phyloP scores from a whole-genome alignment of 2,113 vertebrate genomes.

The Notechis scutatus region DNA sequence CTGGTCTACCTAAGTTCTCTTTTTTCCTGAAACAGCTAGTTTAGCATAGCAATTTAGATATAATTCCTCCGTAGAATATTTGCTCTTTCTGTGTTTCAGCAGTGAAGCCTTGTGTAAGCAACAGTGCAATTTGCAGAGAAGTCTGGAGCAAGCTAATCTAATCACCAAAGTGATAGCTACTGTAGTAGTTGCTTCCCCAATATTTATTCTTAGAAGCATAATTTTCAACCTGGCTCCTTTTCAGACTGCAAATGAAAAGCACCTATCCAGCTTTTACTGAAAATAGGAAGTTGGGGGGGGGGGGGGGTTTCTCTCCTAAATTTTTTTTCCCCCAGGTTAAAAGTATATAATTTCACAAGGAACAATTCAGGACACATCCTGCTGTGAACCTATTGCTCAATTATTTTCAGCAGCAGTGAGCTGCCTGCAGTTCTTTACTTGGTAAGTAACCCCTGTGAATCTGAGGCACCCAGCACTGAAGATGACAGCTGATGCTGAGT shows the following conservation, averaged over 20 bases:
- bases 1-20: neutral
- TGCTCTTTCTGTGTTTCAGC: slow-evolving; percentile 15
- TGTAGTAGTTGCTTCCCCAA: slow-evolving; percentile 40
- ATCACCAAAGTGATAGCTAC: slow-evolving; percentile 32
- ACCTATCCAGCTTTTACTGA: slow-evolving; percentile 47
- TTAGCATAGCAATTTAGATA: neutral
- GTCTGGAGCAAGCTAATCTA: slow-evolving; percentile 35
- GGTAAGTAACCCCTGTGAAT: slow-evolving; percentile 48
- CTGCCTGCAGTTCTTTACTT: slow-evolving; percentile 45
- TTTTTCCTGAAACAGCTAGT: neutral
- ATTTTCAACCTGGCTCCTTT: slow-evolving; percentile 54
- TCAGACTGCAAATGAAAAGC: slow-evolving; percentile 59
- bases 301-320: slow-evolving; percentile 59
- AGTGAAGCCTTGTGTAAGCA: slow-evolving; percentile 32
- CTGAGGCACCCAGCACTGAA: slow-evolving; percentile 30
- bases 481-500: slow-evolving; percentile 41
- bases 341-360: slow-evolving; percentile 68
- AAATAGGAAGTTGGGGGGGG: slow-evolving; percentile 16
- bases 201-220: slow-evolving; percentile 44
- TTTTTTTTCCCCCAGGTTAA: slow-evolving; percentile 60
- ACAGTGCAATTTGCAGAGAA: slow-evolving; percentile 12
- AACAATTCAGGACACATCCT: slow-evolving; percentile 55
- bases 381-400: slow-evolving; percentile 65
- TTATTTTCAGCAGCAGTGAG: slow-evolving; percentile 66
- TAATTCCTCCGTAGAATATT: neutral